A percentile compares a stretch with the other conserved stretches of the same genome.
Evolutionary conservation across 2,113 vertebrate genomes (phyloP).

Genomic region (Anolis carolinensis): DNA sequence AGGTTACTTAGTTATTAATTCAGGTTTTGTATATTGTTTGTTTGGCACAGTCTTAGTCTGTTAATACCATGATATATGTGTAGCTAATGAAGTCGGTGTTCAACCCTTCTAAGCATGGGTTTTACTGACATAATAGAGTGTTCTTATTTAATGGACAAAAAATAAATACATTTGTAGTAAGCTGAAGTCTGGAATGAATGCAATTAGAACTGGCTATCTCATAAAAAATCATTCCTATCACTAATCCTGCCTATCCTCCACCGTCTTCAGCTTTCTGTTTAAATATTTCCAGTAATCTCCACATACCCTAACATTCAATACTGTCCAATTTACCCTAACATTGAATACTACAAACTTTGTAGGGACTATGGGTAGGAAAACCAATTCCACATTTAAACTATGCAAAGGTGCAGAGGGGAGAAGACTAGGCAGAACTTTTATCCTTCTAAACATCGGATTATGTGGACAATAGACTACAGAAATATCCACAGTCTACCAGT

Average conservation of each 20-base stretch:
- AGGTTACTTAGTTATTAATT: background rate
- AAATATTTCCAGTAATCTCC: background rate
- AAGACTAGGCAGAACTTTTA: background rate
- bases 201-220: background rate
- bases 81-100: background rate
- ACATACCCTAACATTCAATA: too few relatives aligned
- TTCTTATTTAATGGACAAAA: background rate
- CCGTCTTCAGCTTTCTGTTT: background rate
- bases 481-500: background rate
- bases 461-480: background rate
- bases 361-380: background rate
- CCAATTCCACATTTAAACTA: too few relatives aligned
- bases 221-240: background rate
- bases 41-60: background rate
- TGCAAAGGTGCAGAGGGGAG: background rate
- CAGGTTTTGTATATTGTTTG: background rate
- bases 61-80: conserved; percentile 1
- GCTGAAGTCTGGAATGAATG: background rate
- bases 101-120: background rate
- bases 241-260: background rate
- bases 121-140: background rate
- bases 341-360: background rate
- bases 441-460: background rate
- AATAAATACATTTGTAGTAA: background rate
- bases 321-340: background rate